phyloP scores from a whole-genome alignment of 2,888 invertebrate species.

The Agrilus cyanescens region DNA sequence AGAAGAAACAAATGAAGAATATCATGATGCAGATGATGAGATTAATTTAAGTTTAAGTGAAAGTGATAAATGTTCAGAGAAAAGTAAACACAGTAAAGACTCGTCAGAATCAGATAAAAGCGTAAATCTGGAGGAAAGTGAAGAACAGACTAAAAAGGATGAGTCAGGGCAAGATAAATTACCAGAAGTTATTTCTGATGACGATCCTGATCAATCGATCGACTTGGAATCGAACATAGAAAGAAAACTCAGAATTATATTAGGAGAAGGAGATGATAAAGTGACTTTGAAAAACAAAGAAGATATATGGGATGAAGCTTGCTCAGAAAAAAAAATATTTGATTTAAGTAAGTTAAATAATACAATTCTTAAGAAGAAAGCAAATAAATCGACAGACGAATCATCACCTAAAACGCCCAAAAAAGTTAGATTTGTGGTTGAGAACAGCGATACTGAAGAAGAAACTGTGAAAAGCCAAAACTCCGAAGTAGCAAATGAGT shows the following conservation, averaged over 20 bases:
- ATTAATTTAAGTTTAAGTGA: not conserved
- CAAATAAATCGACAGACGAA: too few relatives aligned
- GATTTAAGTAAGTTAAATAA: too few relatives aligned
- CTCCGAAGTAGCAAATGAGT: not conserved
- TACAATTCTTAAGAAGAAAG: too few relatives aligned
- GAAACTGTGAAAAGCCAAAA: not conserved
- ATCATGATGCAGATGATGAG: not conserved
- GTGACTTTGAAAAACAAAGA: not conserved
- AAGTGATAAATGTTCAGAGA: not conserved
- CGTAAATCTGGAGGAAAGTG: not conserved
- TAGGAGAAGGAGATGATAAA: not conserved
- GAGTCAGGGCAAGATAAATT: not conserved
- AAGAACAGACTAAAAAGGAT: conserved; percentile 1
- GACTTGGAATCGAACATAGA: not conserved
- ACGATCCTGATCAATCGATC: conserved; percentile 1
- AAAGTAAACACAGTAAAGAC: not conserved
- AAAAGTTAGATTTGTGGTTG: not conserved
- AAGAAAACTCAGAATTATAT: not conserved
- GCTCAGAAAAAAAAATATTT: too few relatives aligned
- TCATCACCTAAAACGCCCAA: too few relatives aligned
- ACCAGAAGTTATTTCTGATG: not conserved
- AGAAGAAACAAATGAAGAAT: conserved; percentile 2
- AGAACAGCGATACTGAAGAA: not conserved
- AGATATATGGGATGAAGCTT: not conserved
- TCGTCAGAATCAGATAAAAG: not conserved